Evolutionary conservation across 2,113 vertebrate species (phyloP).

Genomic region (Octodon degus): DNA sequence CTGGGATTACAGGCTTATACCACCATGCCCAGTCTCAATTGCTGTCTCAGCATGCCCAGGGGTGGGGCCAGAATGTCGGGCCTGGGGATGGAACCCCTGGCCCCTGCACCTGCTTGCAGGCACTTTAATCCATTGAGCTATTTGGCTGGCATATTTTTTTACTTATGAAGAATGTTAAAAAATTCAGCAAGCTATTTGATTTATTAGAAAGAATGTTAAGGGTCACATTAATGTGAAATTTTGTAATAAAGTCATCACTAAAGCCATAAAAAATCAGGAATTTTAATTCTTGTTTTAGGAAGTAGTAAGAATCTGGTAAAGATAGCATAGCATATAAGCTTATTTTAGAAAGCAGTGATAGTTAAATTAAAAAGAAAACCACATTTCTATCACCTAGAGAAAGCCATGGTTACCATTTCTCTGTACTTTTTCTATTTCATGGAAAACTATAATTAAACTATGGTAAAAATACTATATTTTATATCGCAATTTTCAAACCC

Average conservation of each 20-base stretch:
- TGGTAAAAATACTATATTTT: neutral
- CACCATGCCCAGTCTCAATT: too few species aligned
- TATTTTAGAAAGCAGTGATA: conserved; percentile 58
- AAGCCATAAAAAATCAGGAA: conserved; percentile 47
- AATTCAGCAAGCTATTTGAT: neutral
- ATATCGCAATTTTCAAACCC: neutral
- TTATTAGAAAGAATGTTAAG: neutral
- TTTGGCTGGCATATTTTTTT: too few species aligned
- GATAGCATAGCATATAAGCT: neutral
- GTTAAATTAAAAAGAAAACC: conserved; percentile 53
- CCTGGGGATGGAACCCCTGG: too few species aligned
- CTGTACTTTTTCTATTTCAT: neutral
- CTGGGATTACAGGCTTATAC: too few species aligned
- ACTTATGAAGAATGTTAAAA: conserved; percentile 44
- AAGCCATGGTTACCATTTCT: neutral
- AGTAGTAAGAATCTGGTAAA: neutral
- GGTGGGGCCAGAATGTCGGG: too few species aligned
- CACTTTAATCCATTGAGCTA: too few species aligned
- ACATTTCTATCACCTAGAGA: neutral
- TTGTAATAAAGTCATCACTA: conserved; percentile 23
- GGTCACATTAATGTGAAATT: conserved; percentile 39
- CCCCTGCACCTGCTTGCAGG: too few species aligned
- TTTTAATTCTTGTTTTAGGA: conserved; percentile 36
- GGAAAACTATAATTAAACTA: neutral
- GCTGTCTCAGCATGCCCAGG: too few species aligned